Conservation (phyloP, 92 coral and sea anemone species). For the Scolanthus callimorphus region DNA sequence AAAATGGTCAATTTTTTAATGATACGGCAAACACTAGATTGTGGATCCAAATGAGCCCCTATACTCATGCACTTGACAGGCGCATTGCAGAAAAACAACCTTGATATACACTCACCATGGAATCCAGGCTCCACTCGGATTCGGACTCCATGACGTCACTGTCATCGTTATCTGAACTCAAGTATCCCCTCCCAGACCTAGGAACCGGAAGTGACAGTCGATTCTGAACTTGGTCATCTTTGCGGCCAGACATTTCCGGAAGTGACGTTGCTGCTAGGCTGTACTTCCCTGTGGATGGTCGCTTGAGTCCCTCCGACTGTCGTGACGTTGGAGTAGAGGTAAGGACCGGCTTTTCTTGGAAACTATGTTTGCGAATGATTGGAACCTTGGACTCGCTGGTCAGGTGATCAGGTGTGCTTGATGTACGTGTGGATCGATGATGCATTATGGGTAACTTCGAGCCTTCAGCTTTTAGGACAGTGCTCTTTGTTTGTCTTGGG, state of each 20-base stretch:
- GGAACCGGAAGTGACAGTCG: not conserved
- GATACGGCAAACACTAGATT: no score
- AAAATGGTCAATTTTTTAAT: no score
- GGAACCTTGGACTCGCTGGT: not conserved
- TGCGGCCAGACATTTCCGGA: conserved; percentile 15
- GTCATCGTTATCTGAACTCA: conserved; percentile 1
- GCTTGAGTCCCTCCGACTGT: conserved; percentile 7
- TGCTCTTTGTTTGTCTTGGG: not conserved
- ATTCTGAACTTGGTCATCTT: not conserved
- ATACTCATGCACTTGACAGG: no score
- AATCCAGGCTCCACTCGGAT: conserved; percentile 24
- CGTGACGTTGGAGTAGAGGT: not conserved
- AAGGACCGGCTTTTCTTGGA: not conserved
- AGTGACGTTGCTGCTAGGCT: conserved; percentile 47
- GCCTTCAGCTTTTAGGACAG: not conserved
- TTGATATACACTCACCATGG: no score
- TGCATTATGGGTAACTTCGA: not conserved
- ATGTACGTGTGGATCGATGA: no score
- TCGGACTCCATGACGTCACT: conserved; percentile 30
- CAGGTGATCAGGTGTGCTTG: no score
- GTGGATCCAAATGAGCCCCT: no score
- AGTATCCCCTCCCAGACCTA: not conserved
- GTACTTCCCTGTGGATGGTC: conserved; percentile 11
- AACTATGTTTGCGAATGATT: not conserved
- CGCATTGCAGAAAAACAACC: no score